Evolutionary conservation across 2,113 vertebrate species (phyloP).

Genomic region (Paratilapia polleni): DNA sequence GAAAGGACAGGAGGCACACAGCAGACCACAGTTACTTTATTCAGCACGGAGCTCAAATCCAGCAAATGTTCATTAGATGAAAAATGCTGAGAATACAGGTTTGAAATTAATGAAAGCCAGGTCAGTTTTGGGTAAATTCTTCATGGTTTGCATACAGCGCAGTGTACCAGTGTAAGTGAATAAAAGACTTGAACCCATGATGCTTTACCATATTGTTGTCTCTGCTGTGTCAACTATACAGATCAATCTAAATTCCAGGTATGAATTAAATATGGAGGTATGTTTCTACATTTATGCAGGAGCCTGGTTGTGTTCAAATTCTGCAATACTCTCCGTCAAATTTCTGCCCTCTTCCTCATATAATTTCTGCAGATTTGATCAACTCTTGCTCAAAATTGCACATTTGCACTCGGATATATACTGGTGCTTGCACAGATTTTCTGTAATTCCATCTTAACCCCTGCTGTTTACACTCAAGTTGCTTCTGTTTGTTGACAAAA

Average conservation of each 20-base stretch:
- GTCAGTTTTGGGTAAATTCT: neutral
- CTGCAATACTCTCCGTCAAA: neutral
- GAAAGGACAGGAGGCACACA: slow-evolving; percentile 17
- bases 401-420: neutral
- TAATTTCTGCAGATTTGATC: neutral
- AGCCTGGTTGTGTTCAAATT: neutral
- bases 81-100: neutral
- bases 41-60: neutral
- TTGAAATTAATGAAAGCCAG: neutral
- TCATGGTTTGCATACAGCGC: neutral
- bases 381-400: neutral
- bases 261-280: neutral
- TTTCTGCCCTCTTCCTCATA: neutral
- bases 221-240: neutral
- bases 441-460: neutral
- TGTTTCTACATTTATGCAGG: neutral
- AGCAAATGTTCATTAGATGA: neutral
- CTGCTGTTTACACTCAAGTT: neutral
- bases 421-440: neutral
- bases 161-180: neutral
- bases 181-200: neutral
- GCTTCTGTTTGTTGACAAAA: neutral
- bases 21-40: slow-evolving; percentile 17
- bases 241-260: neutral
- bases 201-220: neutral